Percentiles rank a stretch among this genome's conserved stretches.
Conservation (phyloP, 1,140 invertebrate genomes). For the Atta colombica region DNA sequence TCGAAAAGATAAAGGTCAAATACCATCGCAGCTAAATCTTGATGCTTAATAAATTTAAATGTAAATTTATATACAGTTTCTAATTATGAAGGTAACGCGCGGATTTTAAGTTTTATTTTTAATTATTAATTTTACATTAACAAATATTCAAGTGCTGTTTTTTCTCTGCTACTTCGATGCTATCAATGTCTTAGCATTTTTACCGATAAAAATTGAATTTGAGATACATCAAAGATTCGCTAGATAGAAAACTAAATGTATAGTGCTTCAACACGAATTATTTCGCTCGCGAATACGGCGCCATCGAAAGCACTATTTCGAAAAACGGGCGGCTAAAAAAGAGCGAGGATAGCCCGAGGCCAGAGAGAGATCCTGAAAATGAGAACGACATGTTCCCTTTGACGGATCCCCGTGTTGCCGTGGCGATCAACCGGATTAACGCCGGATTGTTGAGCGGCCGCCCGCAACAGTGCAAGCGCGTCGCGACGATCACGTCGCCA, state of each 20-base stretch:
- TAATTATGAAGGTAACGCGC: no score
- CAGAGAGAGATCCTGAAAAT: conserved; percentile 68
- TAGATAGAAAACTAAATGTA: conserved; percentile 5
- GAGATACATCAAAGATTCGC: neutral
- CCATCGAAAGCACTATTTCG: conserved; percentile 26
- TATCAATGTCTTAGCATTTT: neutral
- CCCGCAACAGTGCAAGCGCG: conserved; percentile 45
- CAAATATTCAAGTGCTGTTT: neutral
- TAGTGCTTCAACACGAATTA: neutral
- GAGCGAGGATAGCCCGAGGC: conserved; percentile 1
- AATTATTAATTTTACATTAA: neutral
- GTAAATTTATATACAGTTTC: no score
- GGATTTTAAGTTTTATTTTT: neutral
- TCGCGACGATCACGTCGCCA: conserved; percentile 13
- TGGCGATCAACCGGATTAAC: conserved; percentile 79
- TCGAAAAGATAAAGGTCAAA: no score
- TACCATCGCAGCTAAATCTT: no score
- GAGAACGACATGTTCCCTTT: conserved; percentile 75
- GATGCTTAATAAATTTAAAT: no score
- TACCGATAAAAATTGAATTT: neutral
- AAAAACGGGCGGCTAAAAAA: conserved; percentile 35
- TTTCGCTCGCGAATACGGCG: neutral
- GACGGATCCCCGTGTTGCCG: conserved; percentile 80
- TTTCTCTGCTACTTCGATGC: neutral
- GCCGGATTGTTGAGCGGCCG: conserved; percentile 69